Base-by-base conservation (phyloP, 2,797 vertebrate genomes). In the Bovichtus variegatus region DNA sequence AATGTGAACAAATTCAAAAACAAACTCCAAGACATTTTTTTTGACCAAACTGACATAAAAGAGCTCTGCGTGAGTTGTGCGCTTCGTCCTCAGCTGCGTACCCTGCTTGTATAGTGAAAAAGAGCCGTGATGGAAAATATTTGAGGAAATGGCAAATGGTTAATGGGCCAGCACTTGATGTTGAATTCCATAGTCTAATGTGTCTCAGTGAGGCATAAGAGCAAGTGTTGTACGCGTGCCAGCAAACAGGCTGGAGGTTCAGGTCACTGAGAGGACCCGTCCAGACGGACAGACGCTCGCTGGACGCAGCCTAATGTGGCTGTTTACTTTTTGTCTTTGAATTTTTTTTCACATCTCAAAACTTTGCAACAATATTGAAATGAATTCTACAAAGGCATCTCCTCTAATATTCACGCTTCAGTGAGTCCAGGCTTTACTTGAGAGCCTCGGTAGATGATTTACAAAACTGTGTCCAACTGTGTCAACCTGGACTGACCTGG, bases 121-220 rank as follows among this genome's bases (percentile, higher is more conserved):
- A 79, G 70, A 81, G 64, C 64, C 36, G 10, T 76, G 89, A 83
- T 93, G 93, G 93, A 94, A 94, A 93, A 91, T 93, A 94, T 91
- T 87, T 91, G 85, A 93, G 91, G 90, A 93, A 94, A 94, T 92
- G 89, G 91, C 93, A 86, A 92, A 91, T 57, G 72, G 87, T 93
- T 93, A 94, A 94, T 93, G 93, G 87, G 81, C 90, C 92, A 76
- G 87, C 80, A 80, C 91, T 93, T 91, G 90, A 93, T 92, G 92
- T 92, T 91, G 87, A 93, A 93, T 94, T 94, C 90, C 92, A 90
- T 89, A 89, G 92, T 85, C 90, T 94, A 92, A 93, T 94, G 92
- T 93, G 90, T 91, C 91, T 91, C 91, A 90, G 89, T 91, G 82
- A 91, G 85, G 88, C 93, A 92, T 91, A 91, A 88, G 83, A 93